Conservation (phyloP, 1,140 invertebrate genomes). For the Sinella curviseta region DNA sequence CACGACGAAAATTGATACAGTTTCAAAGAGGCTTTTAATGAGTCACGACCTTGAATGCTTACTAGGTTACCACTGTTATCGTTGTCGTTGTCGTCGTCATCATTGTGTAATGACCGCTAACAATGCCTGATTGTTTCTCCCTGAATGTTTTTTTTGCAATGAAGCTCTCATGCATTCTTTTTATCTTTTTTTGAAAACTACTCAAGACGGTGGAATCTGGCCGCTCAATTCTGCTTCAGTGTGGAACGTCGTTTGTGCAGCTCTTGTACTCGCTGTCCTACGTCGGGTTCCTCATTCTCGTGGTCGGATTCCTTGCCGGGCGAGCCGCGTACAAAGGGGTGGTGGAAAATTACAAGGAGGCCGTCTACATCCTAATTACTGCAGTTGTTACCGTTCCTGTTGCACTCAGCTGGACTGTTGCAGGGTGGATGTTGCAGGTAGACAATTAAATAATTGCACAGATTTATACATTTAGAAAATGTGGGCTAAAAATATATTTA, state of each 20-base stretch:
- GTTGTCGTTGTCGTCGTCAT: no score
- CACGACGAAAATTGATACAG: no score
- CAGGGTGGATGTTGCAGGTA: constrained; percentile 68
- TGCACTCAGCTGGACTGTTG: constrained; percentile 78
- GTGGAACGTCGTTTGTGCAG: constrained; percentile 53
- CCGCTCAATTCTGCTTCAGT: constrained; percentile 15
- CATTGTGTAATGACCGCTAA: no score
- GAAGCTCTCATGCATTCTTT: no score
- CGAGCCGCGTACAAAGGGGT: constrained; percentile 72
- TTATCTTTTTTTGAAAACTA: no score
- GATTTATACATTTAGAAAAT: background rate
- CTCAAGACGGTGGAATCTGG: constrained; percentile 24
- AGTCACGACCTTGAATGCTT: no score
- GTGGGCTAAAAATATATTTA: background rate
- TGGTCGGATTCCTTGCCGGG: constrained; percentile 79
- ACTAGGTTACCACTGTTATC: no score
- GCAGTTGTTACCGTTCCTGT: constrained; percentile 79
- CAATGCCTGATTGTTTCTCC: no score
- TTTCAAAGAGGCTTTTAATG: no score
- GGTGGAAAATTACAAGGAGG: constrained; percentile 89
- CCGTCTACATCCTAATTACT: constrained; percentile 82
- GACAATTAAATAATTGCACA: background rate
- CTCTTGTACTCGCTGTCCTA: constrained; percentile 77
- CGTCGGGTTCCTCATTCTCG: constrained; percentile 76
- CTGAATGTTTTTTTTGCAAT: background rate